These are phyloP conservation scores for Aplidium turbinatum DNA, from an alignment of 23 tunicate species.

Conservation along the genomic window DNA sequence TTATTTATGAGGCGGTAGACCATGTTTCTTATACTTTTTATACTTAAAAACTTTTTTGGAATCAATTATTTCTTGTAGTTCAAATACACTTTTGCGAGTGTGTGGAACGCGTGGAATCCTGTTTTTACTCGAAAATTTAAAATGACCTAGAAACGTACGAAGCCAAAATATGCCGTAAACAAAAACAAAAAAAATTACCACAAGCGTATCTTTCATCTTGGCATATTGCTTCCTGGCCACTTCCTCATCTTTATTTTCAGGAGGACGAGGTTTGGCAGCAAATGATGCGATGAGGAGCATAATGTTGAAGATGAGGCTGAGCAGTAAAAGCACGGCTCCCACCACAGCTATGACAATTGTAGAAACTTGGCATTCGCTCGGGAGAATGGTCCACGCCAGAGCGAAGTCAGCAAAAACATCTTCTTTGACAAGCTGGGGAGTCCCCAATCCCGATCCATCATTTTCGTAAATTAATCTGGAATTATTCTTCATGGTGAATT, in stretches of 20 bases:
- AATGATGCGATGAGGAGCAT: constrained; percentile 5
- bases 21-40: no score
- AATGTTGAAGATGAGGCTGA: constrained; percentile 22
- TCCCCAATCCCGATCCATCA: background rate
- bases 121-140: no score
- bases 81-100: no score
- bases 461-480: background rate
- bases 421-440: background rate
- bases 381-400: constrained; percentile 27
- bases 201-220: background rate
- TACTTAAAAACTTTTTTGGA: no score
- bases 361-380: constrained; percentile 9
- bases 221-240: no score
- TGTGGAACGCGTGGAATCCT: no score
- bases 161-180: background rate
- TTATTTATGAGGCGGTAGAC: no score
- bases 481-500: background rate
- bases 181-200: background rate
- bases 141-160: no score
- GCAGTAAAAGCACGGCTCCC: constrained; percentile 8
- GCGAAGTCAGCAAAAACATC: background rate
- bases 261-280: constrained; percentile 1
- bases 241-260: constrained; percentile 16
- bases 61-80: no score
- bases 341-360: constrained; percentile 12